Base-by-base conservation (phyloP, 2,113 vertebrate species). In the Syngnathus floridae region DNA sequence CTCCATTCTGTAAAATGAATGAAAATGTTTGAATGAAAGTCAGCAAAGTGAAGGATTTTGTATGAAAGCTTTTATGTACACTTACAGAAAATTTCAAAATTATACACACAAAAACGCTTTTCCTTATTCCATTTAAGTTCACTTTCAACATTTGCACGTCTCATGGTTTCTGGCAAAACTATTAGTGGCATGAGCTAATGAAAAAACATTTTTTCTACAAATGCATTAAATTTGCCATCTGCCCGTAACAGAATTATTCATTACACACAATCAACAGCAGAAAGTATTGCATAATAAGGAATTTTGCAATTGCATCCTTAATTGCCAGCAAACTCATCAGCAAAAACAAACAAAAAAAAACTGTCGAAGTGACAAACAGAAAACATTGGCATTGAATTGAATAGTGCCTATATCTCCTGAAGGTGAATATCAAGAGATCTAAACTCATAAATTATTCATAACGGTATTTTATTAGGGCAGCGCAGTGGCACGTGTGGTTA, bases 181-280 rank as follows among this genome's bases (percentile, higher is more conserved):
- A 57, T 61, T 49, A 66, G 49, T 17, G 37, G 43, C 61, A 14
- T 22, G 0, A 37, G 62, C 45, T 77, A 41, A 72, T 61, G 67
- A 63, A 37, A 51, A 64, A 64, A 43, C 41, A 57, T 57, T 61
- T 46, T 63, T 37, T 21, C 13, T 45, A 13, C 45, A 49, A 58
- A 48, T 38, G 38, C n/a, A 57, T 67, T 59, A 57, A 55, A 46
- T 45, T 36, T 51, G 45, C 35, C 71, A 74, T 68, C 62, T 74
- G 55, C 54, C 51, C 52, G 60, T 17, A 37, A 49, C 11, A 21
- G 3, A 61, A 36, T 73, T 9, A 58, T 54, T 68, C 46, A 64
- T 51, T 67, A 57, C 49, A 67, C 67, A 49, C 37, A 45, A 48
- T 67, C 21, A 1, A 46, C 35, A 65, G 46, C 45, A 21, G 22